Evolutionary conservation across 1,140 invertebrate species (phyloP), one percentile per base, ranked within the genome.

Genomic region (Saccostrea glomerata): DNA sequence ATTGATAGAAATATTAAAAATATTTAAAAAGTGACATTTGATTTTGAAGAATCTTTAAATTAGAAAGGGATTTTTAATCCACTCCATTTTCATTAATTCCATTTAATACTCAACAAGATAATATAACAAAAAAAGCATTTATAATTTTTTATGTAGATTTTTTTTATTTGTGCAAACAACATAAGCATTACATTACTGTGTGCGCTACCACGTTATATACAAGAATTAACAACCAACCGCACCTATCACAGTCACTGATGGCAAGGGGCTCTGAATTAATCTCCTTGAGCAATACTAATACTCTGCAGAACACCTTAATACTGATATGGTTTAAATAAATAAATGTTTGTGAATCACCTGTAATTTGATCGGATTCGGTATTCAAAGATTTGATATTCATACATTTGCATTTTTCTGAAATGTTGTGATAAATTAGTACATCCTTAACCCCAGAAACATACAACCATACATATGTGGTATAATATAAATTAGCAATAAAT

Each of bases 141-240:
- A 1, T 63, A 20, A 63, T 20, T 63, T 58, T 63, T 63, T 63
- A 63, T 63, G 17, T 20, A 63, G 30, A 36, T 77, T 77, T 77
- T 77, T 70, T 90, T 92, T 92, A 91, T 89, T 90, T 92, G 91
- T 92, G 91, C 91, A 92, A 92, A 92, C 91, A 92, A 91, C 91
- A 92, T 90, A 92, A 90, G 90, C 89, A 90, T 90, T 87, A 87
- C 88, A 90, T 70, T 63, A 47, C 84, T 87, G 87, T 89, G 89
- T 90, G 87, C 89, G 85, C 89, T 87, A 90, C 87, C 82, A 87
- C 85, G 84, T 58, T 88, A 86, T 92, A 91, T 90, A 90, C 89
- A 91, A 88, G 60, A 83, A 85, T 73, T 83, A 85, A 90, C 86
- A 87, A 84, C 84, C 88, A 63, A 88, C 60, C 86, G 47, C 56